Evolutionary conservation across 1,140 invertebrate species (phyloP), one percentile per base, ranked within the genome.

Genomic region (Microvelia longipes): DNA sequence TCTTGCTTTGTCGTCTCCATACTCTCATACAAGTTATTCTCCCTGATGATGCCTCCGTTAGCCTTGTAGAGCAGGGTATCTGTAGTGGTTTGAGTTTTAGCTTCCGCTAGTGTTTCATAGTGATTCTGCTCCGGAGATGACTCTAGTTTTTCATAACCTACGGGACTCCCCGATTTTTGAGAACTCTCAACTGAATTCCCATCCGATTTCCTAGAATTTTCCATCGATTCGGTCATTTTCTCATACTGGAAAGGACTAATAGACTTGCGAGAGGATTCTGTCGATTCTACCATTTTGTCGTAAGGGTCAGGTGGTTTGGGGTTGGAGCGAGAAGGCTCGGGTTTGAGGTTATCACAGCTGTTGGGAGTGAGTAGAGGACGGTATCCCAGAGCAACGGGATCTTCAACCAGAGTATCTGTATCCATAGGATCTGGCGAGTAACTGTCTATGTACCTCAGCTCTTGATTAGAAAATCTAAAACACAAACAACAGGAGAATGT

Each of bases 361-460:
- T 27, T 68, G 2, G 68, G 72, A 25, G 69, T 68, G 25, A 71
- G 69, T 24, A 73, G 69, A 0, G 71, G 71, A 25, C 67, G 71
- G 29, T 73, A 73, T 19, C 71, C 70, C 27, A 66, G 69, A n/a
- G 70, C 69, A 29, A 25, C 19, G 19, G 70, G 62, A 26, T 60
- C 68, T 29, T 73, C 73, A 24, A 66, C 69, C 26, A 67, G 69
- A 50, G 69, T 74, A 11, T 75, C 73, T 30, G 71, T 72, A 30
- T 73, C 74, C 29, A 74, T 72, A 13, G 72, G 74, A 24, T 83
- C 83, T 14, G 82, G 82, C 73, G 82, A 83, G 75, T 83, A 82
- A 72, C 82, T 83, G 74, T 84, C 83, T 70, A 84, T 84, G 74
- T 82, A 84, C 62, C 81, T 75, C 29, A 84, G 74, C 68, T 84